Base-by-base conservation (phyloP, 2,797 vertebrate genomes). In the Acipenser ruthenus region DNA sequence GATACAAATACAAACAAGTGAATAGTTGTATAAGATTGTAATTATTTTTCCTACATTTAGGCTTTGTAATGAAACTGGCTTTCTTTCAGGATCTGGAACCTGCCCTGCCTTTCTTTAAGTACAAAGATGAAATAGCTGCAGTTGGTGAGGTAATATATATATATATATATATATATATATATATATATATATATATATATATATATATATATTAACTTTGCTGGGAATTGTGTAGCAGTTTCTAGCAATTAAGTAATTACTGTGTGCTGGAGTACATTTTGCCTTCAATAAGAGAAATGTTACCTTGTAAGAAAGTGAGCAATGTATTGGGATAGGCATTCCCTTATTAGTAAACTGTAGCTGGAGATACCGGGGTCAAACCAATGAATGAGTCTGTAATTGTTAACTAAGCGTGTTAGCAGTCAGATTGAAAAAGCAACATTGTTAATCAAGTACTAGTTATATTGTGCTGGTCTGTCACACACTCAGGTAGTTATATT, bases 81-180 rank as follows among this genome's bases (percentile, higher is more conserved):
- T 76, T 77, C 66, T 64, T 67, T 53, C 63, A 85, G 84, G 81
- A 82, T 3, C n/a, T 87, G 74, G 77, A 88, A 13, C 64, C 73
- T 50, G 76, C 76, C 7, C 60, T 86, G 56, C 70, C 10, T 0
- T 72, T 72, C 6, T 83, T 88, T 49, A 75, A 77, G 64, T 72
- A 82, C 74, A 74, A 69, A 72, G 78, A 75, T 52, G 64, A 79
- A 0, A 74, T 86, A 6, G 74, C 84, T 3, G 73, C 79, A 47
- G 23, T 75, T 8, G 81, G 78, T 68, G 71, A 83, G 78, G 74
- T 81, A 76, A 18, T 37, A n/a, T 55, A 10, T 55, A 4, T 37
- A 4, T 37, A 3, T 23, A 23, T 23, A 23, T 23, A 23, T 23
- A 10, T 68, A 13, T 55, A 37, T 23, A 10, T 15, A 37, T 50